Percentiles rank a stretch among this genome's conserved stretches.
Conservation (phyloP, 2,113 vertebrate species). For the Cephalopholis sonnerati region DNA sequence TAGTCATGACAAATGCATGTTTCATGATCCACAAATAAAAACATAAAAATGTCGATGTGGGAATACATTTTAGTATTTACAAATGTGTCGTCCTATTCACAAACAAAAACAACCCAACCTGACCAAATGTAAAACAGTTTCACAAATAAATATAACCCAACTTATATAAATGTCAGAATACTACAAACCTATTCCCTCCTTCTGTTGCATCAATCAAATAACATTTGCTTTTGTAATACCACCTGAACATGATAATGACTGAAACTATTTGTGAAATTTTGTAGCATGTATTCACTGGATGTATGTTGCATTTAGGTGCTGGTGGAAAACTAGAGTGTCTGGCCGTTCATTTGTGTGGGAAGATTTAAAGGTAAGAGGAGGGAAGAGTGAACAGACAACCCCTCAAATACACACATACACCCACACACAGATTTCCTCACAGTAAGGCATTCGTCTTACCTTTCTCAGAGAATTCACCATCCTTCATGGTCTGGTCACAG, state of each 20-base stretch:
- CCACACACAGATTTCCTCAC: background rate
- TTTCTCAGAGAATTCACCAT: conserved; percentile 71
- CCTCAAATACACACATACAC: background rate
- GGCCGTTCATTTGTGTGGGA: background rate
- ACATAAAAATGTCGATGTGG: background rate
- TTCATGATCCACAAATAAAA: background rate
- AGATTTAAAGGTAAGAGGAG: background rate
- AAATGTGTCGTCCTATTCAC: background rate
- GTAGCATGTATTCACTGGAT: background rate
- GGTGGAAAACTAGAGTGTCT: background rate
- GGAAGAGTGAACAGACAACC: background rate
- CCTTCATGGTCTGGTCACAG: conserved; percentile 60
- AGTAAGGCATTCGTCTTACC: conserved; percentile 48
- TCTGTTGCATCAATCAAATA: no score
- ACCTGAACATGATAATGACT: background rate
- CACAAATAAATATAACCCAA: background rate
- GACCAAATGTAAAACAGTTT: background rate
- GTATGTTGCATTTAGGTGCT: background rate
- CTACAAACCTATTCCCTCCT: background rate
- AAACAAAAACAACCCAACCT: background rate
- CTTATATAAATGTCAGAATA: background rate
- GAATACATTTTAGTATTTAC: background rate
- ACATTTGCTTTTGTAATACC: background rate
- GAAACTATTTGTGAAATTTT: no score
- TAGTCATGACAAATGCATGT: background rate